A percentile compares a stretch with the other conserved stretches of the same genome.
Conservation (phyloP, 1,140 invertebrate species). For the Drosophila mauritiana region DNA sequence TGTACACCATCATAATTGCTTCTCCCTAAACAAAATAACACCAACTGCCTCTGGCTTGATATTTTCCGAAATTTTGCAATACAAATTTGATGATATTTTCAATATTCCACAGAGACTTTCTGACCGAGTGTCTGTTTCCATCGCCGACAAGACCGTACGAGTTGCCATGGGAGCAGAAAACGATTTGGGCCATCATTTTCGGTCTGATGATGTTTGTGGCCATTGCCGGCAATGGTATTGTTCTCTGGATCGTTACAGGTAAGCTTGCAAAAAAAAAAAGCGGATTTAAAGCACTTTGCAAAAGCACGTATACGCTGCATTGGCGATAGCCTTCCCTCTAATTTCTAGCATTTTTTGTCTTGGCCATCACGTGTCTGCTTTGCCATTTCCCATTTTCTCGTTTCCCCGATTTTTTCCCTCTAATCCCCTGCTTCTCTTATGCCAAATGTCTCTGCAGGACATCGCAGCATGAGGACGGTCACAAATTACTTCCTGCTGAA, state of each 20-base stretch:
- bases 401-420: neutral
- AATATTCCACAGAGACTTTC: slow-evolving; percentile 71
- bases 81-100: slow-evolving; percentile 5
- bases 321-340: slow-evolving; percentile 11
- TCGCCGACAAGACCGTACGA: slow-evolving; percentile 83
- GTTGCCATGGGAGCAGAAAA: slow-evolving; percentile 85
- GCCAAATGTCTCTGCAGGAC: slow-evolving; percentile 85
- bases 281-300: slow-evolving; percentile 30
- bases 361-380: slow-evolving; percentile 39
- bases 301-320: slow-evolving; percentile 47
- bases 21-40: neutral
- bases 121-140: slow-evolving; percentile 83
- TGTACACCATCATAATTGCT: neutral
- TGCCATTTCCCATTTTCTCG: slow-evolving; percentile 9
- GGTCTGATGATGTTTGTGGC: slow-evolving; percentile 91
- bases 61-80: slow-evolving; percentile 11
- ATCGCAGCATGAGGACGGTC: slow-evolving; percentile 96
- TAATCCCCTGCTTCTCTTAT: neutral
- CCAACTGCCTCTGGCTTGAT: no score
- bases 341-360: slow-evolving; percentile 45
- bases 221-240: slow-evolving; percentile 92
- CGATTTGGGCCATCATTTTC: slow-evolving; percentile 89
- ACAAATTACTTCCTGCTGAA: slow-evolving; percentile 99
- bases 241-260: slow-evolving; percentile 96
- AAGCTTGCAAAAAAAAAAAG: slow-evolving; percentile 66